Conservation (phyloP, 2,888 invertebrate genomes). For the Tipula helvola region DNA sequence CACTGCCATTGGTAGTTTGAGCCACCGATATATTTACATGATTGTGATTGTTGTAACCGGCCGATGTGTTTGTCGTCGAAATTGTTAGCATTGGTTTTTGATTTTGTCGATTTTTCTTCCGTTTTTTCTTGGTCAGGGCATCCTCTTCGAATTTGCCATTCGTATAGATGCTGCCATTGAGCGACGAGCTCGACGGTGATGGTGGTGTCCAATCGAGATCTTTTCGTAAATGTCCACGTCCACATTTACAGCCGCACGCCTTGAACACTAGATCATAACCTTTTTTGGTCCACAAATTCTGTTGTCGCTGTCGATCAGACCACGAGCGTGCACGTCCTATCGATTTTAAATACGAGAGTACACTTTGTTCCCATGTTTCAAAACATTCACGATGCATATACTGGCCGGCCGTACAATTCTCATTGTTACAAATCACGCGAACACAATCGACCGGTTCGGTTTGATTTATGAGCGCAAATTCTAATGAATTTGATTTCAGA, state of each 20-base stretch:
- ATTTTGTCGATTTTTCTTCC: constrained; percentile 54
- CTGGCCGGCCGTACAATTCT: constrained; percentile 73
- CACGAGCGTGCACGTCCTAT: constrained; percentile 87
- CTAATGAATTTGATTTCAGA: constrained; percentile 45
- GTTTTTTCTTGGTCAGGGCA: constrained; percentile 47
- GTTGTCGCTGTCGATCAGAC: constrained; percentile 88
- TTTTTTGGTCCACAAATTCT: constrained; percentile 96
- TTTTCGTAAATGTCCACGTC: constrained; percentile 84
- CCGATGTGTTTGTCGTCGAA: constrained; percentile 36
- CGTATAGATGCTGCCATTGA: constrained; percentile 22
- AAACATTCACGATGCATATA: constrained; percentile 96
- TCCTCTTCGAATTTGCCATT: constrained; percentile 36
- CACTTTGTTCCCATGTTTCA: constrained; percentile 84
- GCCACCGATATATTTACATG: constrained; percentile 17
- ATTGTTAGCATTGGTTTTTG: constrained; percentile 47
- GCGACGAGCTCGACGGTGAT: constrained; percentile 39
- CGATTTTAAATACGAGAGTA: constrained; percentile 77
- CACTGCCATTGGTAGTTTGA: constrained; percentile 18
- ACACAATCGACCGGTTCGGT: constrained; percentile 69
- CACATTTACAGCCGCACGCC: constrained; percentile 89
- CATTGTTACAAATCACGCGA: constrained; percentile 90
- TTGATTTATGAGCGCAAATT: constrained; percentile 43
- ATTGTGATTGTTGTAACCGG: constrained; percentile 22
- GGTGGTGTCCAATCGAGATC: constrained; percentile 86
- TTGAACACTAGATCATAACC: constrained; percentile 94